Conservation (phyloP, 2,797 vertebrate genomes). For the Phoeniculus purpureus region DNA sequence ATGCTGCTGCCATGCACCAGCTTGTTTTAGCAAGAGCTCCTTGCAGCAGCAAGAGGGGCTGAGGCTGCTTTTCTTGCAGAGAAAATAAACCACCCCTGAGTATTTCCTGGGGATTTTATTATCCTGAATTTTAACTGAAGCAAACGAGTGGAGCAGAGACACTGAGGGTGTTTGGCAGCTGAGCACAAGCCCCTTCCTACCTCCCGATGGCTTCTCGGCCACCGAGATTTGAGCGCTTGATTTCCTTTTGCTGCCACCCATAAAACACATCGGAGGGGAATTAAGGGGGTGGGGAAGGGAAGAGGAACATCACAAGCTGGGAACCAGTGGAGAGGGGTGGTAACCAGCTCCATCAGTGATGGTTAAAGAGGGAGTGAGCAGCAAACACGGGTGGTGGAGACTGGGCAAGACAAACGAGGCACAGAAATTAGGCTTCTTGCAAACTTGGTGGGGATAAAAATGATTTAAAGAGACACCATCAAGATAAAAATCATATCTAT, state of each 20-base stretch:
- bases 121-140: background rate
- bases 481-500: constrained; percentile 68
- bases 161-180: background rate
- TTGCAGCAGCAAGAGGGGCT: background rate
- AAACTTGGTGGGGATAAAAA: constrained; percentile 39
- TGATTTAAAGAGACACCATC: constrained; percentile 53
- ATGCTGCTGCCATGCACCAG: accelerated
- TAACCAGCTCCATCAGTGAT: background rate
- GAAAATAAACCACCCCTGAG: background rate
- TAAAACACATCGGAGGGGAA: background rate
- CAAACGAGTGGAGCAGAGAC: background rate
- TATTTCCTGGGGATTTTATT: background rate
- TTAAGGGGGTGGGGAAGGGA: background rate
- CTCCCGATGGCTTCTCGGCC: background rate
- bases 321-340: background rate
- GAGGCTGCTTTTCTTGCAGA: background rate
- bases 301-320: background rate
- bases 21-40: background rate
- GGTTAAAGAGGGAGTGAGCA: background rate
- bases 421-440: constrained; percentile 14
- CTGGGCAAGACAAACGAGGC: constrained; percentile 11
- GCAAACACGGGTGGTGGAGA: background rate
- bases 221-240: background rate
- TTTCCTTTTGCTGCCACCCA: background rate
- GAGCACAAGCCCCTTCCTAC: background rate